Evolutionary conservation across 2,888 invertebrate genomes (phyloP), one percentile per base, ranked within the genome.

Genomic region (Netelia melanura): DNA sequence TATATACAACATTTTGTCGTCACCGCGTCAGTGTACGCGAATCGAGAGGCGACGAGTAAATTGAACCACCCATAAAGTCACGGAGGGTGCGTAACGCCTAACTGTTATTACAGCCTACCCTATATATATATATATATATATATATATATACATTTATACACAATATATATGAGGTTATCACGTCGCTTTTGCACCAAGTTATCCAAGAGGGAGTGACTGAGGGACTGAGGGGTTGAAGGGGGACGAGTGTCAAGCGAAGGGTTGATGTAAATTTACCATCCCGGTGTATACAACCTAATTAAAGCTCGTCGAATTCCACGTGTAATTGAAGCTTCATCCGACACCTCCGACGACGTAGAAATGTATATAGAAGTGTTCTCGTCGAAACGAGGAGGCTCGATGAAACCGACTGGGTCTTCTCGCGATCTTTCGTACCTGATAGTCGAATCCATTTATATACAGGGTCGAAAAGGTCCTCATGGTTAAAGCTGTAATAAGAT

Each of bases 251-350:
- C 48, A 48, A 48, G 48, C 38, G 38, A 38, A 3, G 14, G 48
- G 71, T 70, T 74, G 77, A 79, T 74, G 81, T 81, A 84, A 85
- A 86, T 84, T 81, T 72, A 85, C 78, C 81, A 70, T 76, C 64
- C 17, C 82, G 62, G 78, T 82, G 80, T 86, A 81, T 75, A 86
- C 88, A 88, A 88, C 83, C 89, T 90, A 90, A 91, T 91, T 90
- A 91, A 90, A 90, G 84, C 90, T 87, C 87, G 85, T 91, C 88
- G 86, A 87, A 88, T 48, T 48, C 48, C 48, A 48, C 48, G 48
- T 48, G 48, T 48, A 48, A 48, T 48, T 48, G 48, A 48, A 48
- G 87, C 88, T 88, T 88, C 87, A 89, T 86, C 86, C 81, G 88
- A 91, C 87, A 88, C 88, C 81, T 44, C 38, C 61, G 54, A 81